phyloP scores from a whole-genome alignment of 2,888 invertebrate genomes.

The Augiades crinisus region DNA sequence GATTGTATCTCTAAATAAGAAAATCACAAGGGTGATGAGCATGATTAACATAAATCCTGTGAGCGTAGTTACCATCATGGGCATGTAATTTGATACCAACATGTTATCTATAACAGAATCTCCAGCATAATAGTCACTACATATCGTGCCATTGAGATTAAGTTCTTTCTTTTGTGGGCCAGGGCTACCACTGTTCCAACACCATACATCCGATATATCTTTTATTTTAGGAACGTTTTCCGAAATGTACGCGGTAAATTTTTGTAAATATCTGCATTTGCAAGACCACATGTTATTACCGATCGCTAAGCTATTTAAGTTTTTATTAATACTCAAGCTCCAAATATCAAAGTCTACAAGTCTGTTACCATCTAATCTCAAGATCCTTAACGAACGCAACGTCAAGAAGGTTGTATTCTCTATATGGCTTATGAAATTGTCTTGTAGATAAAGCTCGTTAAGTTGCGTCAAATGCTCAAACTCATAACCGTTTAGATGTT shows the following conservation, averaged over 20 bases:
- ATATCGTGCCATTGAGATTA: conserved; percentile 91
- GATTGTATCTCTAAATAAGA: conserved; percentile 92
- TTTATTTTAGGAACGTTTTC: conserved; percentile 89
- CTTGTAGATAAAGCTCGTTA: conserved; percentile 92
- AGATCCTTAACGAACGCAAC: conserved; percentile 87
- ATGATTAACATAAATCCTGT: conserved; percentile 89
- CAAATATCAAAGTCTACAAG: conserved; percentile 89
- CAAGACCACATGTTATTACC: conserved; percentile 96
- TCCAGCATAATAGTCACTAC: conserved; percentile 92
- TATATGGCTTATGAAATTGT: conserved; percentile 89
- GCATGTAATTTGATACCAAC: conserved; percentile 91
- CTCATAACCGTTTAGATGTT: conserved; percentile 89
- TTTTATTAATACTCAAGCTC: conserved; percentile 84
- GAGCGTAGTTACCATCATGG: conserved; percentile 89
- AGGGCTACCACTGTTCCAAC: conserved; percentile 86
- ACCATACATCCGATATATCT: conserved; percentile 89
- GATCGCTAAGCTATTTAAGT: conserved; percentile 86
- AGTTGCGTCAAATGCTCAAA: conserved; percentile 91
- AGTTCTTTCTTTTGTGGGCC: conserved; percentile 88
- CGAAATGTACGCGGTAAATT: conserved; percentile 89
- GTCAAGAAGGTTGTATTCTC: conserved; percentile 89
- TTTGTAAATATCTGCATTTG: conserved; percentile 93
- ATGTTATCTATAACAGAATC: conserved; percentile 90
- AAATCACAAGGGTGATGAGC: conserved; percentile 88
- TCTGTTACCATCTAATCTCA: conserved; percentile 92